Evolutionary conservation across 2,113 vertebrate genomes (phyloP), one percentile per base, ranked within the genome.

Genomic region (Sterrhoptilus dennistouni): DNA sequence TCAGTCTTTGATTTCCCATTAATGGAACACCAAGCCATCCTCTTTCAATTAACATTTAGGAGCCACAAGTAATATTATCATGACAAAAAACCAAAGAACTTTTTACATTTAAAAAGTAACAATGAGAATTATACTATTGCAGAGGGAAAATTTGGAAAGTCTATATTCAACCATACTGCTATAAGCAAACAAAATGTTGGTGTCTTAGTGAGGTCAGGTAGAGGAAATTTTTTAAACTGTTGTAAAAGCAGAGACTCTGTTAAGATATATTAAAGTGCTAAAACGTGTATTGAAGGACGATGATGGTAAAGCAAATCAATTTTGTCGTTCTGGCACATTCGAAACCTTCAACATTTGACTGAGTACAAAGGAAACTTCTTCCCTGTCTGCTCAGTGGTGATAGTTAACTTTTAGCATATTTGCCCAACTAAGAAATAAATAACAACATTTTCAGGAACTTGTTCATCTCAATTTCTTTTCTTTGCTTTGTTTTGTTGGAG

Each of bases 11-110:
- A 78, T 59, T 81, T 61, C 14, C 12, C 2, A 6, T 29, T 68
- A 49, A 23, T 0, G 0, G 44, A 72, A 49, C 4, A 38, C 5
- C 14, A 82, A 44, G 45, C 5, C 3, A 33, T 19, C 16, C 8
- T 35, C 16, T 64, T 92, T 75, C 8, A 54, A 9, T 36, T 47
- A 28, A 40, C 3, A 77, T 42, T 52, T 84, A 84, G 6, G 5
- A 53, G 15, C 42, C 7, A 49, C 69, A 8, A 8, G n/a, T 27
- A 61, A 57, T 49, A 65, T 44, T 36, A 69, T 14, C 2, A 42
- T 42, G 15, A 47, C 8, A 60, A 56, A 71, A 87, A 33, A 8
- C 7, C 7, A 3, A 75, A 50, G 4, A 33, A 8, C 15, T 23
- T 61, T 14, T 79, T 40, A n/a, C 3, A 28, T 29, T 76, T 72